A percentile compares a stretch with the other conserved stretches of the same genome.
Conservation (phyloP, 2,113 vertebrate species). For the Carassius auratus region DNA sequence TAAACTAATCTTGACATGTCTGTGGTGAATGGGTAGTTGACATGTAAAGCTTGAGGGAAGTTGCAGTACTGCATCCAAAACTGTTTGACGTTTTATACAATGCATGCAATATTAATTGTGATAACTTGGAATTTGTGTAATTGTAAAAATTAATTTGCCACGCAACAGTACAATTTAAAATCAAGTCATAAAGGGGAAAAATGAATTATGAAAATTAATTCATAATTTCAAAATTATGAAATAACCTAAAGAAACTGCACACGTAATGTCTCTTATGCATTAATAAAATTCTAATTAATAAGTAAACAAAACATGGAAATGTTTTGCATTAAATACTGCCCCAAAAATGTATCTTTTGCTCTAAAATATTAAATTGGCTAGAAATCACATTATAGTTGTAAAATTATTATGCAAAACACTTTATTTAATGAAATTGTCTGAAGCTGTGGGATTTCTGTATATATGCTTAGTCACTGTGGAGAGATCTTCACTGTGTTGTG, state of each 20-base stretch:
- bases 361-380: not conserved
- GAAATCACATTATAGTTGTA: not conserved
- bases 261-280: not conserved
- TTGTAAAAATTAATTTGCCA: not conserved
- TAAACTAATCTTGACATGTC: not conserved
- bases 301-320: too few relatives aligned
- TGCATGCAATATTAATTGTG: not conserved
- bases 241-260: not conserved
- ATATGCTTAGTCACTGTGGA: not conserved
- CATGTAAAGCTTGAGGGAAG: not conserved
- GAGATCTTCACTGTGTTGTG: constrained; percentile 11
- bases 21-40: not conserved
- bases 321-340: too few relatives aligned
- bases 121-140: not conserved
- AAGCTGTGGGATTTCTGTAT: not conserved
- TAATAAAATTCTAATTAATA: not conserved
- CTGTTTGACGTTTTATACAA: not conserved
- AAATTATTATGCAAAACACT: not conserved
- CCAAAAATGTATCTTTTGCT: too few relatives aligned
- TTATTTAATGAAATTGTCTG: not conserved
- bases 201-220: not conserved
- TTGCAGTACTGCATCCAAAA: not conserved
- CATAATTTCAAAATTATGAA: not conserved
- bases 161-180: not conserved
- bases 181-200: not conserved